These are phyloP conservation scores for Dipodomys ordii DNA, from an alignment of 2,113 vertebrate species.

Conservation along the genomic window DNA sequence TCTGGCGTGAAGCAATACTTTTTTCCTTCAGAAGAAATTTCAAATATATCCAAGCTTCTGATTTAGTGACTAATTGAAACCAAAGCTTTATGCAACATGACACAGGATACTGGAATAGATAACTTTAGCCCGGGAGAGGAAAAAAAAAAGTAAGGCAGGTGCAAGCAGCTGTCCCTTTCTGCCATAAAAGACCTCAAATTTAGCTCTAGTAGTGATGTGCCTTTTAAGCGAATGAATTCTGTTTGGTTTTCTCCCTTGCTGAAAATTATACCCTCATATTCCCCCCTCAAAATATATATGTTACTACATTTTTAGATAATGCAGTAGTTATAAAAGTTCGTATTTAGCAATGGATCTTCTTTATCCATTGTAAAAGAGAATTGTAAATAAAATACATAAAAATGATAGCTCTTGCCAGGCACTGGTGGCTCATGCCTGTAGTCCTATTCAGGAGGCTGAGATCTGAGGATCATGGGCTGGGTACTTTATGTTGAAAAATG, in stretches of 20 bases:
- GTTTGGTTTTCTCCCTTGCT: neutral
- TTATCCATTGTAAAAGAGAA: conserved; percentile 28
- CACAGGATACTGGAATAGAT: conserved; percentile 69
- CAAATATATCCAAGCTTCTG: conserved; percentile 50
- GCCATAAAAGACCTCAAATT: conserved; percentile 25
- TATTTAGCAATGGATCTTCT: conserved; percentile 5
- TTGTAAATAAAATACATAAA: conserved; percentile 48
- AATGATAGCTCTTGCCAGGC: neutral
- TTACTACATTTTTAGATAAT: conserved; percentile 14
- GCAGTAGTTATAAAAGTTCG: neutral
- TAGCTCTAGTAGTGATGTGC: neutral
- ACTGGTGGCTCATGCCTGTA: too few relatives aligned
- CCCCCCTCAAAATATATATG: neutral
- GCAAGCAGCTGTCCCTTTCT: conserved; percentile 71
- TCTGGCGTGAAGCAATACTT: conserved; percentile 17
- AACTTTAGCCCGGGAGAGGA: conserved; percentile 35
- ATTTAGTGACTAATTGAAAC: conserved; percentile 66
- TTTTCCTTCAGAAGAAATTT: conserved; percentile 61
- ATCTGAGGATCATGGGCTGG: too few relatives aligned
- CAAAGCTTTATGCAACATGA: conserved; percentile 61
- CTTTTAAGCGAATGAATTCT: neutral
- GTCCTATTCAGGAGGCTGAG: too few relatives aligned
- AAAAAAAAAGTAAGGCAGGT: conserved; percentile 62
- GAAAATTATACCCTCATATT: neutral
- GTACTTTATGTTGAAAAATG: neutral